Evolutionary conservation across 1,140 invertebrate genomes (phyloP), one percentile per base, ranked within the genome.

Genomic region (Eupristina koningsbergeri): DNA sequence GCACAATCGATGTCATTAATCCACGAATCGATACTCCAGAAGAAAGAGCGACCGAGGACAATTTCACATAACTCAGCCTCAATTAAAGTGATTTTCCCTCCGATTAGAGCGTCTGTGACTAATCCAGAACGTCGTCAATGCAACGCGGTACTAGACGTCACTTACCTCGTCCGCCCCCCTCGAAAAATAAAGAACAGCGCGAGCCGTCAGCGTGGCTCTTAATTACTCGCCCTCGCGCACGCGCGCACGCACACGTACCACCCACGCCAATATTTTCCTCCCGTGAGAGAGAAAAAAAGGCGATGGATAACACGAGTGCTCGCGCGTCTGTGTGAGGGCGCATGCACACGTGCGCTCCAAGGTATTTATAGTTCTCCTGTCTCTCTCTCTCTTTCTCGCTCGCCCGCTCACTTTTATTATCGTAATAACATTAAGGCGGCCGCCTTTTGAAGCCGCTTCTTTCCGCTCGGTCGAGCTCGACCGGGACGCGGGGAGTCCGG

Each of bases 341-440:
- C n/a, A n/a, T 29, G 39, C 3, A 19, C 2, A n/a, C 41, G 41
- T 9, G 45, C 71, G 71, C 29, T 41, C 26, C 34, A 47, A 64
- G 86, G 88, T 90, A 89, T 90, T 90, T 90, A 90, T 90, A 90
- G 89, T 87, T 84, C 41, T n/a, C 85, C 80, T 85, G 87, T 86
- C 13, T 45, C 41, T 45, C 41, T 45, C 41, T 45, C 64, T 61
- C 50, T 77, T 83, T 86, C 86, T 86, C 86, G 87, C 87, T 88
- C 88, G 85, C 89, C 88, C 86, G 88, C 86, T 89, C 87, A 86
- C 87, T 89, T 89, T 90, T 90, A 90, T 90, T 90, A 90, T 89
- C 89, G 89, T 89, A 90, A 89, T 90, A 89, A 89, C 87, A 90
- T 90, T 90, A 89, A 88, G 88, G 89, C 89, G 89, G 89, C 86